phyloP scores from a whole-genome alignment of 2,797 vertebrate species.

The Chaenodraco wilsoni region DNA sequence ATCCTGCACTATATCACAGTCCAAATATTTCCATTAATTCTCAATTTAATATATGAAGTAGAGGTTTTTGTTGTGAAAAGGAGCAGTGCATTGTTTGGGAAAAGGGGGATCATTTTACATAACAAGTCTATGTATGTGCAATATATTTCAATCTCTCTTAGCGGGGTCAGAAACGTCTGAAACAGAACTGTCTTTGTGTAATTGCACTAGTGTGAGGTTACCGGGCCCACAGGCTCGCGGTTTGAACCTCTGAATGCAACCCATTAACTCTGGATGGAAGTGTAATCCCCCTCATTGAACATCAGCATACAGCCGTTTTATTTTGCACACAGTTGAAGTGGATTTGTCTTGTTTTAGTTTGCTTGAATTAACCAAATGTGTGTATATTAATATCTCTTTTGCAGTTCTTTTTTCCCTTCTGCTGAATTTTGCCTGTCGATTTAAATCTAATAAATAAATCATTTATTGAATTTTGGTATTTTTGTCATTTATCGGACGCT shows the following conservation, averaged over 20 bases:
- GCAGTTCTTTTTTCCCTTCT: constrained; percentile 58
- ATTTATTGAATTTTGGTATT: constrained; percentile 43
- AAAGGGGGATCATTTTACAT: constrained; percentile 19
- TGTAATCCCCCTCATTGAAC: constrained; percentile 26
- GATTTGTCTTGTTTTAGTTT: constrained; percentile 35
- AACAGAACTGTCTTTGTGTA: constrained; percentile 64
- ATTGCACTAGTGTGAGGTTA: constrained; percentile 66
- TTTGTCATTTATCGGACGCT: constrained; percentile 7
- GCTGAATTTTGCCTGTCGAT: constrained; percentile 60
- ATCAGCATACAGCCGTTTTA: constrained; percentile 37
- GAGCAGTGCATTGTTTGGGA: constrained; percentile 23
- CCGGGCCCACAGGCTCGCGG: constrained; percentile 39
- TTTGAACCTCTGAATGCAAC: constrained; percentile 46
- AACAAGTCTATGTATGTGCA: constrained; percentile 51
- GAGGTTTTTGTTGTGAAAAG: constrained; percentile 16
- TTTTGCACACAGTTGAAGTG: constrained; percentile 56
- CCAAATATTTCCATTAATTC: constrained; percentile 22
- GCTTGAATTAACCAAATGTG: constrained; percentile 60
- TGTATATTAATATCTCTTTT: constrained; percentile 70
- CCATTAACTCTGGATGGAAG: constrained; percentile 52
- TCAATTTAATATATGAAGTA: constrained; percentile 7
- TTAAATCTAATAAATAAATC: constrained; percentile 75
- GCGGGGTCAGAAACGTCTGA: constrained; percentile 45
- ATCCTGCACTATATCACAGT: constrained; percentile 16
- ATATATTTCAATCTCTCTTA: constrained; percentile 53